These are phyloP conservation scores for Lordiphosa mommai DNA, from an alignment of 1,140 invertebrate genomes.

Conservation along the genomic window DNA sequence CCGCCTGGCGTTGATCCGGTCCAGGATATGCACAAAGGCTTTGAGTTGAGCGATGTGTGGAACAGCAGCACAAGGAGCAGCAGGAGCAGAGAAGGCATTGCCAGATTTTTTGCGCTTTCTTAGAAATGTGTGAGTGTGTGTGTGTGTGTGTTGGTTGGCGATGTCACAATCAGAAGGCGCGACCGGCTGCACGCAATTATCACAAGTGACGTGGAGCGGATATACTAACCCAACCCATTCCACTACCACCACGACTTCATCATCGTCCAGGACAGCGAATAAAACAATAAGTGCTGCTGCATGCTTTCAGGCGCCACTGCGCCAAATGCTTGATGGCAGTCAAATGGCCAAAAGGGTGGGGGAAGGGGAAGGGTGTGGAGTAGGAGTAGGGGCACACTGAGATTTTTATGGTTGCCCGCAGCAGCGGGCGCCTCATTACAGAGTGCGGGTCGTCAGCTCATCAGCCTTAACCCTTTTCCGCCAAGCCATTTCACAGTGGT, in stretches of 20 bases:
- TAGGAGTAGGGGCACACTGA: slow-evolving; percentile 9
- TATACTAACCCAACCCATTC: slow-evolving; percentile 49
- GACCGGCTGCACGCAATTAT: slow-evolving; percentile 73
- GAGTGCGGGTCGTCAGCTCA: slow-evolving; percentile 47
- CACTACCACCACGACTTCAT: slow-evolving; percentile 1
- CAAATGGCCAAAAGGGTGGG: slow-evolving; percentile 43
- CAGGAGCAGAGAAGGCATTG: slow-evolving; percentile 16
- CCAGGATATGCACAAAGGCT: slow-evolving; percentile 72
- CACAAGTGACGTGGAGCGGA: slow-evolving; percentile 76
- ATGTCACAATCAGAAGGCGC: slow-evolving; percentile 53
- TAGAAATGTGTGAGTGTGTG: slow-evolving; percentile 29
- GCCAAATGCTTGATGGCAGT: slow-evolving; percentile 64
- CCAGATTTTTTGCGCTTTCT: slow-evolving; percentile 62
- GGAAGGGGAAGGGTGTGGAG: not conserved
- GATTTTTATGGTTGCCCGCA: slow-evolving; percentile 75
- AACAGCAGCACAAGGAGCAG: slow-evolving; percentile 2
- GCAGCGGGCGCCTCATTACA: slow-evolving; percentile 64
- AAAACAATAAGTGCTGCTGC: slow-evolving; percentile 75
- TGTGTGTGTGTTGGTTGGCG: not conserved
- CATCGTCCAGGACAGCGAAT: slow-evolving; percentile 45
- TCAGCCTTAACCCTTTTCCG: slow-evolving; percentile 69
- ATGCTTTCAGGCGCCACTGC: slow-evolving; percentile 71
- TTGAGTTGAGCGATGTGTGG: slow-evolving; percentile 40
- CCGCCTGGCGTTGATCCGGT: slow-evolving; percentile 64
- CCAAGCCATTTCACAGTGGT: not conserved